Base-by-base conservation (phyloP, 2,888 invertebrate genomes). In the Scaptomyza flava region DNA sequence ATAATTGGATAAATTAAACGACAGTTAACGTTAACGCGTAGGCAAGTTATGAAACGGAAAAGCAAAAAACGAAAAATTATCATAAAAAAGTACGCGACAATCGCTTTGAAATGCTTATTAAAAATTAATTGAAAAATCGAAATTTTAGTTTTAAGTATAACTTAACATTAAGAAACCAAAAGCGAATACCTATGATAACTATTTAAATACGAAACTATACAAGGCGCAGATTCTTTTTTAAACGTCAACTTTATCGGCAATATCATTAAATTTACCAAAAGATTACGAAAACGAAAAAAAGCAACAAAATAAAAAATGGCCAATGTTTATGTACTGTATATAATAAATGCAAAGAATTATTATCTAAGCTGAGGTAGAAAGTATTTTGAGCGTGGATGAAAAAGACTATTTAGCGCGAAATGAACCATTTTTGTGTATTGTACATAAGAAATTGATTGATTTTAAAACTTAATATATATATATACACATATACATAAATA, bases 371-470 rank as follows among this genome's bases (percentile, higher is more conserved):
- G 62, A 56, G 23, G 43, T 54, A 11, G 31, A 69, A 61, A 68
- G 79, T 88, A 82, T 82, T 82, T 82, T 87, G 72, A 72, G 86
- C 71, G 86, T 66, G 53, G 48, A 68, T 52, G 68, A 68, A 70
- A 68, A 80, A 89, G 81, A 89, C 84, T 84, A 84, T 89, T 87
- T 83, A 81, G 71, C 72, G 81, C 87, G 72, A 84, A 83, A 80
- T 69, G 81, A 82, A 77, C 67, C n/a, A 74, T 63, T 83, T 83
- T 87, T 84, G 81, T 83, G 87, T 88, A 87, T 46, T 88, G 85
- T 87, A 81, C 64, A 81, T 85, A 87, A 81, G 66, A 79, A 73
- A 68, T 69, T 68, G 52, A 85, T 87, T 87, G 80, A 85, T 87
- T 87, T 82, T 87, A 9, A 79, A 85, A 69, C 27, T 27, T 27